These are phyloP conservation scores for Guaruba guarouba DNA, from an alignment of 2,113 vertebrate species.

Conservation along the genomic window DNA sequence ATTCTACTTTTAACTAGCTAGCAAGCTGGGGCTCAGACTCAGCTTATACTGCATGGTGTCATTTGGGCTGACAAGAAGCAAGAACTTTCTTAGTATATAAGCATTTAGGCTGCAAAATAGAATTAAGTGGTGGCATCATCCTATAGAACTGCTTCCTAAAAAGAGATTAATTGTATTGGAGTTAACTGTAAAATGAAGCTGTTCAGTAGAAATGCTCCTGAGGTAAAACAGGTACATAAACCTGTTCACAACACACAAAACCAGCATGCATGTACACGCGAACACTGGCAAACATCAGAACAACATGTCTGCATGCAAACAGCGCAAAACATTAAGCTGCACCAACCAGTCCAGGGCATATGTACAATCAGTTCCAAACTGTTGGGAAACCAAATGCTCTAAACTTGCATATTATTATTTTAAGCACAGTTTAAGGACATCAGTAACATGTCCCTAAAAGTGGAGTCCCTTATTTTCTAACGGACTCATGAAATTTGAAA, in stretches of 20 bases:
- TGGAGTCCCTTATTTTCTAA: neutral
- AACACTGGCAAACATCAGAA: slow-evolving; percentile 4
- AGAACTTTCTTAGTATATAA: neutral
- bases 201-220: neutral
- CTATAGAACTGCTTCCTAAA: neutral
- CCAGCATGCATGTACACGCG: slow-evolving; percentile 50
- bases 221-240: neutral
- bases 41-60: neutral
- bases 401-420: neutral
- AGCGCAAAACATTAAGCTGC: neutral
- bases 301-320: slow-evolving; percentile 60
- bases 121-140: neutral
- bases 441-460: neutral
- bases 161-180: neutral
- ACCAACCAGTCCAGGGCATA: neutral
- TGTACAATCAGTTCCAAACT: neutral
- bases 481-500: neutral
- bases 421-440: neutral
- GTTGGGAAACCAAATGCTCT: neutral
- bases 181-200: neutral
- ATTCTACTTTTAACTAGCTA: neutral
- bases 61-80: neutral
- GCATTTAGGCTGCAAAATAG: neutral
- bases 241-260: slow-evolving; percentile 20
- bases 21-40: neutral